These are phyloP conservation scores for Mionectes olivaceus DNA, from an alignment of 2,797 vertebrate genomes.

Conservation along the genomic window DNA sequence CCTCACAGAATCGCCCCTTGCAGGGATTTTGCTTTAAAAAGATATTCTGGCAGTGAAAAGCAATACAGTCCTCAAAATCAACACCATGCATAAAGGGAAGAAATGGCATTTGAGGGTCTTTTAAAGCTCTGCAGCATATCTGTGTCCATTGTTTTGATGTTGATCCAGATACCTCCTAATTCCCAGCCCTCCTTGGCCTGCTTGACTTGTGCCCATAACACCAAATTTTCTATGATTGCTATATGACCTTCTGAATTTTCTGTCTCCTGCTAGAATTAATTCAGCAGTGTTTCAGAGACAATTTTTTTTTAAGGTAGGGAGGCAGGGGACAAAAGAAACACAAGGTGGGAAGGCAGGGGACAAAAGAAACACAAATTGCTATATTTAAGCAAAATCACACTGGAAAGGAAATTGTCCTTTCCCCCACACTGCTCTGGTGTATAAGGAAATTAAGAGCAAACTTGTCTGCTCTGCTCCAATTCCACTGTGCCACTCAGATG, in stretches of 20 bases:
- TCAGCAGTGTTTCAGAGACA: not conserved
- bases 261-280: not conserved
- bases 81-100: not conserved
- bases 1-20: not conserved
- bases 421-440: not conserved
- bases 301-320: not conserved
- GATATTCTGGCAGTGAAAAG: not conserved
- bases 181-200: not conserved
- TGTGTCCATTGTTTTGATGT: not conserved
- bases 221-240: not conserved
- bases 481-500: not conserved
- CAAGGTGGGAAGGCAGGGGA: not conserved
- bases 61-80: not conserved
- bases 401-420: not conserved
- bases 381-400: constrained; percentile 1
- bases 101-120: not conserved
- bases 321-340: not conserved
- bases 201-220: not conserved
- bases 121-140: not conserved
- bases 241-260: not conserved
- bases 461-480: constrained; percentile 48
- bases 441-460: constrained; percentile 38
- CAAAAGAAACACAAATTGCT: not conserved
- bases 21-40: constrained; percentile 16
- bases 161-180: not conserved